Base-by-base conservation (phyloP, 2,113 vertebrate genomes). In the Blennius ocellaris region DNA sequence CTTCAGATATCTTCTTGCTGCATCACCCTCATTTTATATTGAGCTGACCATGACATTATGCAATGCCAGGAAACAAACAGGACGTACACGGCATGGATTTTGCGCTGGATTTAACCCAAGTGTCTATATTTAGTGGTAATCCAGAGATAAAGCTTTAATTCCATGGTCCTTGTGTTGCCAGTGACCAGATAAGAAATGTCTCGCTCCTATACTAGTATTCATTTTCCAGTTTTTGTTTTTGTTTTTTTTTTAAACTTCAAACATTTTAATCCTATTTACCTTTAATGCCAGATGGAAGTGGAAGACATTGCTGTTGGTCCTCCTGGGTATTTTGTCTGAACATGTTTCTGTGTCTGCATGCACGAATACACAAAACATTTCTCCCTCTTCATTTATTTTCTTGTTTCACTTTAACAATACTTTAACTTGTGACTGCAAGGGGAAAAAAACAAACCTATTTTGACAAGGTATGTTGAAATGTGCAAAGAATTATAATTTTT, bases 101-200 rank as follows among this genome's bases (percentile, higher is more conserved):
- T 88, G 86, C 14, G 68, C 78, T 92, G 90, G 90, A 83, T 91
- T 92, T 92, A 87, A 81, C 82, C 80, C 88, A 80, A 87, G 84
- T 53, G 12, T 89, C 91, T 94, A 94, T 93, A 92, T 94, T 94
- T 94, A 92, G 93, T 89, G 55, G 73, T 93, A 94, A 94, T 92
- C 92, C 88, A 82, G 50, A 89, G 91, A 93, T 92, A 90, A 90
- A 84, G 84, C 85, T 86, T 88, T 93, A 92, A 93, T 92, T 87
- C 89, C 77, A 61, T 8, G 75, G 76, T 66, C 84, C 79, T 84
- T 70, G 81, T 82, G 85, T 68, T 89, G 60, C 56, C 69, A 61
- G 57, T 83, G 68, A 80, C 57, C 44, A 53, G 66, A 88, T 81
- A 79, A 81, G 61, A 76, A 45, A 38, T 38, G 69, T 61, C 80